Evolutionary conservation across 2,113 vertebrate genomes (phyloP).

Genomic region (Sinocyclocheilus anophthalmus): DNA sequence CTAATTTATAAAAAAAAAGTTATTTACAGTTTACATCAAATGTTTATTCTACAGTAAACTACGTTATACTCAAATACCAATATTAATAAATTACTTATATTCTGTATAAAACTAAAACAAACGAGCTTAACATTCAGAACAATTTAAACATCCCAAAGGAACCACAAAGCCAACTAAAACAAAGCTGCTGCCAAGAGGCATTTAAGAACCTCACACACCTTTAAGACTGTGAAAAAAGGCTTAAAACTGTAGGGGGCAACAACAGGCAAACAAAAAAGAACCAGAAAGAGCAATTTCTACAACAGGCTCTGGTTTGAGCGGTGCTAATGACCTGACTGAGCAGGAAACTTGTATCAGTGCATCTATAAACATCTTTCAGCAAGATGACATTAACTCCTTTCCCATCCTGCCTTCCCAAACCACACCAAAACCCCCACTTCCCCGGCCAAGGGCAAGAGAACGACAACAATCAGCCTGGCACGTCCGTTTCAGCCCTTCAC

Average conservation of each 20-base stretch:
- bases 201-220: background rate
- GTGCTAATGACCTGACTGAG: background rate
- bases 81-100: background rate
- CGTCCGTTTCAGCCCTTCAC: background rate
- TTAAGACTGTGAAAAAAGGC: background rate
- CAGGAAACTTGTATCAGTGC: conserved; percentile 18
- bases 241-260: background rate
- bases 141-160: background rate
- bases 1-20: too few species aligned
- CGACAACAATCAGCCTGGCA: conserved; percentile 31
- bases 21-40: too few species aligned
- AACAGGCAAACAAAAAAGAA: background rate
- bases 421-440: background rate
- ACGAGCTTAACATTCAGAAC: background rate
- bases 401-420: background rate
- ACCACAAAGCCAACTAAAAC: background rate
- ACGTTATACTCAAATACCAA: too few species aligned
- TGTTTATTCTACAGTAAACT: too few species aligned
- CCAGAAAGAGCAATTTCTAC: background rate
- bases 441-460: conserved; percentile 26
- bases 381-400: conserved; percentile 36
- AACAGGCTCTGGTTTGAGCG: background rate
- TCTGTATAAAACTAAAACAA: background rate
- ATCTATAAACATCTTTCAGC: conserved; percentile 52
- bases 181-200: background rate